Evolutionary conservation across 2,888 invertebrate species (phyloP).

Genomic region (Caenorhabditis afra): DNA sequence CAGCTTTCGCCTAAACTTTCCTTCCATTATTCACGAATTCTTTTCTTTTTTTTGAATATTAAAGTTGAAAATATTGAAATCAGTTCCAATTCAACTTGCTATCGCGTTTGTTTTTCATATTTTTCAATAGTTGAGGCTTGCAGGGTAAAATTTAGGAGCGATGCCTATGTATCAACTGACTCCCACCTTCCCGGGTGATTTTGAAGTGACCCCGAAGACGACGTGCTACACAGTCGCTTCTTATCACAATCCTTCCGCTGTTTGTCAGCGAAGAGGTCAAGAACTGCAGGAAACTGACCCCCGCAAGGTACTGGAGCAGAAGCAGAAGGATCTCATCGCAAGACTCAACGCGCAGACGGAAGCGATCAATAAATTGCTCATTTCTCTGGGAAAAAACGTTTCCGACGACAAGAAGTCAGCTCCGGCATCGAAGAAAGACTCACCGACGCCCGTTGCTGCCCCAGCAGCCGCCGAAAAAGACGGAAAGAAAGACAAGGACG

Average conservation of each 20-base stretch:
- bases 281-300: conserved; percentile 42
- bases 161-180: conserved; percentile 59
- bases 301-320: conserved; percentile 43
- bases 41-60: conserved; percentile 8
- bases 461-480: conserved; percentile 1
- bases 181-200: conserved; percentile 35
- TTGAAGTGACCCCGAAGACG: conserved; percentile 43
- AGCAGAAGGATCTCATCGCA: conserved; percentile 46
- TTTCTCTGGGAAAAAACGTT: conserved; percentile 1
- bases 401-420: neutral
- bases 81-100: no score
- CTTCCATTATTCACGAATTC: no score
- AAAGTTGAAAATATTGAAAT: no score
- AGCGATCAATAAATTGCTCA: conserved; percentile 29
- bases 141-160: conserved; percentile 26
- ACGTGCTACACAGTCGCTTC: conserved; percentile 32
- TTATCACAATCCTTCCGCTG: conserved; percentile 29
- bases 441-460: neutral
- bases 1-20: no score
- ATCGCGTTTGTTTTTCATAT: neutral
- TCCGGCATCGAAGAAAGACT: neutral
- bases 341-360: conserved; percentile 49
- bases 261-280: neutral
- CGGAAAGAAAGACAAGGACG: conserved; percentile 50
- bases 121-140: conserved; percentile 9